Conservation (phyloP, 1,140 invertebrate genomes). For the Oncopeltus fasciatus region DNA sequence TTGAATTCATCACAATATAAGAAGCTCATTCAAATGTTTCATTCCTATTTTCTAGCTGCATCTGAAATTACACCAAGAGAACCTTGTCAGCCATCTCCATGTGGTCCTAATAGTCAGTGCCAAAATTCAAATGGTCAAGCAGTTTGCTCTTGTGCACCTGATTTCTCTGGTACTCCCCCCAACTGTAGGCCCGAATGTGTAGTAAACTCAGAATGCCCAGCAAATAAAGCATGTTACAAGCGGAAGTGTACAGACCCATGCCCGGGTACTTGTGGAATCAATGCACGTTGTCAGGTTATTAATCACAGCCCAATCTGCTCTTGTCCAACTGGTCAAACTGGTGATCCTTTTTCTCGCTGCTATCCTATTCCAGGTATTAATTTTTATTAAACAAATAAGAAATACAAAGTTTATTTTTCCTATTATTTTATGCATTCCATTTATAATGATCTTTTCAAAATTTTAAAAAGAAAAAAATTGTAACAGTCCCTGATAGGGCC, state of each 20-base stretch:
- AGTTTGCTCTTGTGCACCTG: conserved; percentile 52
- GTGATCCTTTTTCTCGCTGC: conserved; percentile 34
- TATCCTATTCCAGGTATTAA: conserved; percentile 17
- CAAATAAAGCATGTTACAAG: conserved; percentile 40
- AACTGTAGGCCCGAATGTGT: conserved; percentile 61
- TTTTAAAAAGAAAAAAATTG: too few relatives aligned
- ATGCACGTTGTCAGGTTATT: conserved; percentile 37
- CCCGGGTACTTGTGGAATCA: conserved; percentile 38
- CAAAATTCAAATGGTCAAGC: conserved; percentile 42
- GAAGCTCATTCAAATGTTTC: too few relatives aligned
- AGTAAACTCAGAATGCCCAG: conserved; percentile 60
- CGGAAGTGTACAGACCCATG: conserved; percentile 45
- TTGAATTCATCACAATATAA: too few relatives aligned
- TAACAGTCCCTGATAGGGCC: too few relatives aligned
- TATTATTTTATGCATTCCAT: too few relatives aligned
- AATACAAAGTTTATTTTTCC: too few relatives aligned
- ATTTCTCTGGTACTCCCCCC: conserved; percentile 53
- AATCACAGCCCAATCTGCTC: conserved; percentile 35
- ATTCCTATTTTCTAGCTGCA: conserved; percentile 23
- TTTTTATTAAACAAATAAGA: neutral
- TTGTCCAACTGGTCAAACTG: conserved; percentile 31
- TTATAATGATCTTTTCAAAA: too few relatives aligned
- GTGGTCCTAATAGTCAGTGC: conserved; percentile 63
- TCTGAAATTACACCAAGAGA: conserved; percentile 32
- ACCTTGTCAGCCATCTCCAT: conserved; percentile 61